A percentile compares a stretch with the other conserved stretches of the same genome.
Conservation (phyloP, 2,797 vertebrate species). For the Linurgus olivaceus region DNA sequence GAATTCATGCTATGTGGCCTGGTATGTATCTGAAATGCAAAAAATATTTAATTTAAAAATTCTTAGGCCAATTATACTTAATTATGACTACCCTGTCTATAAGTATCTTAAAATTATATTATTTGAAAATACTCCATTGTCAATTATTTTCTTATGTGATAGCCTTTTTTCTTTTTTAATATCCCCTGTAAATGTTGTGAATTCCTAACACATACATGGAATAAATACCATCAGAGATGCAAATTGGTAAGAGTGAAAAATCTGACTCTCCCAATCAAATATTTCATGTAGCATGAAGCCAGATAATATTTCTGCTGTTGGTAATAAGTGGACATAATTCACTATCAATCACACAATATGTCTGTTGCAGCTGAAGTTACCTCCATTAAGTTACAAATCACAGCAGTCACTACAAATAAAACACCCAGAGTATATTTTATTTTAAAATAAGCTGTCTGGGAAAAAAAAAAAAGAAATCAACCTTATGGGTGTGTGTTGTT, state of each 20-base stretch:
- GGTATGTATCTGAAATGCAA: background rate
- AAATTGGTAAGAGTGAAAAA: background rate
- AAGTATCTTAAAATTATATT: background rate
- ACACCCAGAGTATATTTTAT: background rate
- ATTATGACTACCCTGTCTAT: background rate
- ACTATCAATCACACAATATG: background rate
- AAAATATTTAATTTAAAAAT: background rate
- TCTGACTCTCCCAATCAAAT: background rate
- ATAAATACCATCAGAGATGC: background rate
- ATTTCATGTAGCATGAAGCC: background rate
- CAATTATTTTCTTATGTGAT: background rate
- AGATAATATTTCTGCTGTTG: background rate
- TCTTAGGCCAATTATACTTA: background rate
- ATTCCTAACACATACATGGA: background rate
- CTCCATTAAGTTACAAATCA: background rate
- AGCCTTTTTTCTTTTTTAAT: background rate
- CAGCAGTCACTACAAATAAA: background rate
- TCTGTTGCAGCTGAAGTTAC: background rate
- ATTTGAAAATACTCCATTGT: background rate
- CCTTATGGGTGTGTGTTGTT: background rate
- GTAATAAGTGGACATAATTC: background rate
- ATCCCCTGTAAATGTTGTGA: background rate
- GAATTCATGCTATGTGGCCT: background rate
- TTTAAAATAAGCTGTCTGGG: background rate
- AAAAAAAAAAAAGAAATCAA: background rate